Evolutionary conservation across 2,888 invertebrate species (phyloP).

Genomic region (Protonemura montana): DNA sequence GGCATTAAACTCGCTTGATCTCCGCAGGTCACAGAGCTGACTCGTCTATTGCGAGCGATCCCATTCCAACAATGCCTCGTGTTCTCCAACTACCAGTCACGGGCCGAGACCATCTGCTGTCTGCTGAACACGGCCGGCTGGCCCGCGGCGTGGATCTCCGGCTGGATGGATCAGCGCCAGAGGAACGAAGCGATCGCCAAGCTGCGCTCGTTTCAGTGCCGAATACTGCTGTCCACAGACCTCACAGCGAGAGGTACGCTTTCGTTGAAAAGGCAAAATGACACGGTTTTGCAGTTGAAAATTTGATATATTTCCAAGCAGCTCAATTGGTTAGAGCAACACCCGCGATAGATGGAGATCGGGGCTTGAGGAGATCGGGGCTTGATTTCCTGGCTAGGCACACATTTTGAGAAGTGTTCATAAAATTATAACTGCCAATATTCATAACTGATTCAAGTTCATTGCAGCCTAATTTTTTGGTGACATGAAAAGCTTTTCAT

Average conservation of each 20-base stretch:
- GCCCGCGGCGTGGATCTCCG: slow-evolving; percentile 79
- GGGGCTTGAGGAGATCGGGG: too few species aligned
- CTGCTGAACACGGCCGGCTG: slow-evolving; percentile 76
- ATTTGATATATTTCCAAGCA: too few species aligned
- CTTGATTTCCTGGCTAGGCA: too few species aligned
- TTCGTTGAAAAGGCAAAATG: too few species aligned
- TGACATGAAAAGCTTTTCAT: too few species aligned
- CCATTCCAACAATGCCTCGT: slow-evolving; percentile 90
- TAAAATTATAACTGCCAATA: too few species aligned
- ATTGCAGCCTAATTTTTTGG: too few species aligned
- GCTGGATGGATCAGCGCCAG: slow-evolving; percentile 79
- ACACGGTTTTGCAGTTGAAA: too few species aligned
- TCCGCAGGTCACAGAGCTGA: slow-evolving; percentile 66
- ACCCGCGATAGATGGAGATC: too few species aligned
- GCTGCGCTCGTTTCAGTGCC: slow-evolving; percentile 80
- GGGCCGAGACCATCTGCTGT: slow-evolving; percentile 81
- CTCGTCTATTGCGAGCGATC: slow-evolving; percentile 72
- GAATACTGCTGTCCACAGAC: slow-evolving; percentile 90
- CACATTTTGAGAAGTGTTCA: too few species aligned
- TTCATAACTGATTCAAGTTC: too few species aligned
- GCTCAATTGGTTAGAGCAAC: too few species aligned
- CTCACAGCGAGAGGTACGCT: slow-evolving; percentile 77
- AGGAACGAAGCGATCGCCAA: slow-evolving; percentile 78
- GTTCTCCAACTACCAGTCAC: slow-evolving; percentile 86
- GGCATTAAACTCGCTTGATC: not conserved